phyloP scores from a whole-genome alignment of 2,113 vertebrate genomes.

The Alosa alosa region DNA sequence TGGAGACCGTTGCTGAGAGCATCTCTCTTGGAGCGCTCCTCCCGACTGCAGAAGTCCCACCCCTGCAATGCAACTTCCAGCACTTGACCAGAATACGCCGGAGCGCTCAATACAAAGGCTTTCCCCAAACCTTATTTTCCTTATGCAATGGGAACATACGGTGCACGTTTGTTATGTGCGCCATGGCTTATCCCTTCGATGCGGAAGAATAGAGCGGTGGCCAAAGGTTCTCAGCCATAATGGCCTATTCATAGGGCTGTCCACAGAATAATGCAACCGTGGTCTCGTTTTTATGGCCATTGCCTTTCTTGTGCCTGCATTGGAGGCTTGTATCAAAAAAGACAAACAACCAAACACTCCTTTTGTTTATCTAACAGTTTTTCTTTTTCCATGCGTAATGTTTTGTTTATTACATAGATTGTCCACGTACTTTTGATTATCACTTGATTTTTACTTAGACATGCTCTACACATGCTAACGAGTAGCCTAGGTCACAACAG shows the following conservation, averaged over 20 bases:
- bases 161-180: background rate
- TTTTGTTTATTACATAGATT: background rate
- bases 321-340: background rate
- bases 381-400: background rate
- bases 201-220: background rate
- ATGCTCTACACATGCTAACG: too few relatives aligned
- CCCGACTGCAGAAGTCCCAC: slow-evolving; percentile 71
- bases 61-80: slow-evolving; percentile 72
- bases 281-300: background rate
- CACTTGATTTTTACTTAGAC: too few relatives aligned
- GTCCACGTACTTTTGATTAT: too few relatives aligned
- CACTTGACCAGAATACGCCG: slow-evolving; percentile 49
- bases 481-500: too few relatives aligned
- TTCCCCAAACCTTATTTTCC: background rate
- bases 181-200: background rate
- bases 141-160: slow-evolving; percentile 7
- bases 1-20: slow-evolving; percentile 50
- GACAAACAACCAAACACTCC: background rate
- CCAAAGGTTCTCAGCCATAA: background rate
- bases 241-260: background rate
- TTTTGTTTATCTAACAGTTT: background rate
- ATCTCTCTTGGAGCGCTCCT: slow-evolving; percentile 55
- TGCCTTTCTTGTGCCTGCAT: background rate
- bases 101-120: slow-evolving; percentile 26
- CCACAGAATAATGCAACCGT: background rate